Conservation (phyloP, 2,113 vertebrate genomes). For the Daphoenositta chrysoptera region DNA sequence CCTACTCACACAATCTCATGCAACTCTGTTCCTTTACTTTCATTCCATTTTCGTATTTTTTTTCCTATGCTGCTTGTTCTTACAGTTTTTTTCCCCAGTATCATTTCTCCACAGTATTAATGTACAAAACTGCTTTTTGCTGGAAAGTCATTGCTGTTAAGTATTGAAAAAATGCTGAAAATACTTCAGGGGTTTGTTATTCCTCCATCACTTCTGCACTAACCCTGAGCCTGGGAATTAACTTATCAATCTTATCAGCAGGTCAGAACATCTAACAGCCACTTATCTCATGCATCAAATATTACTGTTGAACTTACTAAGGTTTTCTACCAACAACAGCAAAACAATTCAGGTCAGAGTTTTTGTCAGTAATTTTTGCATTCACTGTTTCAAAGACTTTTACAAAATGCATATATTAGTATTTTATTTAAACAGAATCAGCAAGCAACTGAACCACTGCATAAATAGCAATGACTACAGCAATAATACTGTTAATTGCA, state of each 20-base stretch:
- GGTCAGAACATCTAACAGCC: neutral
- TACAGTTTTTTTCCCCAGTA: neutral
- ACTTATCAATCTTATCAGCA: neutral
- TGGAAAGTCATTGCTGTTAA: neutral
- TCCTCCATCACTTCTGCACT: neutral
- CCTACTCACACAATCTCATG: neutral
- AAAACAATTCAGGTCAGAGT: neutral
- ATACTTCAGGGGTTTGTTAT: neutral
- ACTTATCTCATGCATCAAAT: neutral
- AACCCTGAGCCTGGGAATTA: neutral
- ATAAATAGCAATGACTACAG: neutral
- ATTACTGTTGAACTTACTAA: neutral
- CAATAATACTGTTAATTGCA: neutral
- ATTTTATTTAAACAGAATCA: neutral
- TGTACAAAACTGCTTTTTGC: neutral
- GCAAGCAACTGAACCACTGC: neutral
- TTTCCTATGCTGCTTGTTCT: neutral
- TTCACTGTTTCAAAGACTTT: neutral
- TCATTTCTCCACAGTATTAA: neutral
- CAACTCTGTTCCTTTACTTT: neutral
- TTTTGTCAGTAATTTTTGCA: neutral
- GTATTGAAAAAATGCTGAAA: neutral
- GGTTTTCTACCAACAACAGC: neutral
- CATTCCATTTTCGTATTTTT: slow-evolving; percentile 2
- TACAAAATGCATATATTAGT: neutral